Percentiles rank a stretch among this genome's conserved stretches.
Evolutionary conservation across 2,113 vertebrate species (phyloP).

Genomic region (Myrmecobius fasciatus): DNA sequence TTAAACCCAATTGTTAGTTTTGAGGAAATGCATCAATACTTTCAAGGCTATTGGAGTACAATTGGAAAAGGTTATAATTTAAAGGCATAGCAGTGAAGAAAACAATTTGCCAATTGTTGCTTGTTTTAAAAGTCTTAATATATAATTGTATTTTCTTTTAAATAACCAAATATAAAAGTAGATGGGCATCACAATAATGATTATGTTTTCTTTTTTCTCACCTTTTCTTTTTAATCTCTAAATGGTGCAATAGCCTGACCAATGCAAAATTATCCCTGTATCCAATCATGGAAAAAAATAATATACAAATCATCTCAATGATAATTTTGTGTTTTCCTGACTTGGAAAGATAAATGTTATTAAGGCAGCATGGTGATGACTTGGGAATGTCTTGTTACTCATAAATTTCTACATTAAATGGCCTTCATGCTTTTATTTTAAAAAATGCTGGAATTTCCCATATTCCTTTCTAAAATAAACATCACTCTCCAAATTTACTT

Average conservation of each 20-base stretch:
- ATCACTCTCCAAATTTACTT: slow-evolving; percentile 1
- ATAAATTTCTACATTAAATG: background rate
- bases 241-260: background rate
- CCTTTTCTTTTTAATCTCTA: background rate
- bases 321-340: background rate
- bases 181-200: background rate
- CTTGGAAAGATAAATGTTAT: background rate
- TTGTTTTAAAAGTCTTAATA: background rate
- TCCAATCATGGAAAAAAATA: background rate
- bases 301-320: background rate
- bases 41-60: background rate
- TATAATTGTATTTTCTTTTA: background rate
- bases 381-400: background rate
- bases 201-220: no score
- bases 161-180: background rate
- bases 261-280: background rate
- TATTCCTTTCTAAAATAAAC: slow-evolving; percentile 31
- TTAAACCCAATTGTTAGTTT: background rate
- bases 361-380: background rate
- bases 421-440: background rate
- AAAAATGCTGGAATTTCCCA: background rate
- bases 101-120: background rate
- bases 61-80: background rate
- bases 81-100: background rate
- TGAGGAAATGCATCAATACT: background rate